A percentile compares a stretch with the other conserved stretches of the same genome.
phyloP scores from a whole-genome alignment of 2,888 invertebrate species.

The Epicampocera succincta region DNA sequence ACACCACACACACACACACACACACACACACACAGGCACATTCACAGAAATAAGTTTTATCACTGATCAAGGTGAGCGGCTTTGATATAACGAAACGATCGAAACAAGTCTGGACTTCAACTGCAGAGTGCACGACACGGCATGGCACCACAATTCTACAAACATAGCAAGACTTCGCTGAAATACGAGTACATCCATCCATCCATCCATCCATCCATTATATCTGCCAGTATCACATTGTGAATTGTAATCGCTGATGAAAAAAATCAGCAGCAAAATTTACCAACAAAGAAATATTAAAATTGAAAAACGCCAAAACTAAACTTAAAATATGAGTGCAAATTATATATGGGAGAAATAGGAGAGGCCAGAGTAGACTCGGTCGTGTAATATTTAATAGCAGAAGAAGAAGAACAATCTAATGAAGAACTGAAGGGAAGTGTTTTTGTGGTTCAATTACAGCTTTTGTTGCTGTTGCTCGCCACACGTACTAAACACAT shows the following conservation, averaged over 20 bases:
- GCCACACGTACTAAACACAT: neutral
- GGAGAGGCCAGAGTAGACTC: slow-evolving; percentile 16
- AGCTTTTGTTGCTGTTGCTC: slow-evolving; percentile 10
- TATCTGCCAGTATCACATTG: slow-evolving; percentile 18
- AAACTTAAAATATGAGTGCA: neutral
- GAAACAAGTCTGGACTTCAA: slow-evolving; percentile 72
- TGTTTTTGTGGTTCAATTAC: slow-evolving; percentile 11
- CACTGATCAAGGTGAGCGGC: slow-evolving; percentile 76
- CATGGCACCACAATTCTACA: slow-evolving; percentile 53
- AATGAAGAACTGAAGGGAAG: slow-evolving; percentile 50
- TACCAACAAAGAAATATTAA: slow-evolving; percentile 27
- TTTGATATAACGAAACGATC: slow-evolving; percentile 59
- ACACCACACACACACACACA: slow-evolving; percentile 19
- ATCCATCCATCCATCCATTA: slow-evolving; percentile 14
- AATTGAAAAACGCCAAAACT: slow-evolving; percentile 15
- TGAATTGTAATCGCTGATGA: slow-evolving; percentile 27
- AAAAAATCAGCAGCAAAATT: slow-evolving; percentile 34
- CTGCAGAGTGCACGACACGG: slow-evolving; percentile 67
- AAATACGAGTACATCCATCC: neutral
- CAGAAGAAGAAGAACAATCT: slow-evolving; percentile 38
- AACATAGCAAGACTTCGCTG: neutral
- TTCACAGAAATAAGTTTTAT: slow-evolving; percentile 74
- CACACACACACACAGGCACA: slow-evolving; percentile 17
- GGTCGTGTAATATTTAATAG: slow-evolving; percentile 14
- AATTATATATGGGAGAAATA: slow-evolving; percentile 24